phyloP scores from a whole-genome alignment of 2,888 invertebrate species.

The Salticus scenicus region DNA sequence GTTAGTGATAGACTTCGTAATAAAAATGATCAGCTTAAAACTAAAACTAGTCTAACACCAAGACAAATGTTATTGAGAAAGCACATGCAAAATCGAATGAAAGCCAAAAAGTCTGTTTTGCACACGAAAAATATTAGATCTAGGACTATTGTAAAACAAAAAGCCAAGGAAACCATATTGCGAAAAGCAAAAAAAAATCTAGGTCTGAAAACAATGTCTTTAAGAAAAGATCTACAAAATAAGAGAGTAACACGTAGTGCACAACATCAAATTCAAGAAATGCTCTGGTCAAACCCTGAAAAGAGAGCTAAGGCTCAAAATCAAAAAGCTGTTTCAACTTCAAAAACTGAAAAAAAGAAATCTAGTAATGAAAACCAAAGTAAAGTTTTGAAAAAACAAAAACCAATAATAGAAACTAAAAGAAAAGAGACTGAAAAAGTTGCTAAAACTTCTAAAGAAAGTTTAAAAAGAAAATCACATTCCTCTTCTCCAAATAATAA shows the following conservation, averaged over 20 bases:
- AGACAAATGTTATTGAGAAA: constrained; percentile 53
- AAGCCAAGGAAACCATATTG: constrained; percentile 32
- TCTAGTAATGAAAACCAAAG: constrained; percentile 5
- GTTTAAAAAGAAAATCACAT: constrained; percentile 24
- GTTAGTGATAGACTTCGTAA: constrained; percentile 20
- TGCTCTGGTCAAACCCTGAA: constrained; percentile 61
- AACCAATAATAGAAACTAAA: constrained; percentile 16
- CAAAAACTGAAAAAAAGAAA: constrained; percentile 31
- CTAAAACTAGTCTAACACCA: constrained; percentile 15
- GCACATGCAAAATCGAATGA: constrained; percentile 48
- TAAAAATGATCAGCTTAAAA: not conserved
- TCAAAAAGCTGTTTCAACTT: constrained; percentile 6
- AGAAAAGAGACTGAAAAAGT: constrained; percentile 19
- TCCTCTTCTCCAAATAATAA: not conserved
- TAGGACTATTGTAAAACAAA: constrained; percentile 27
- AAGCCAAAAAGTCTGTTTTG: constrained; percentile 47
- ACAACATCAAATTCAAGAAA: constrained; percentile 56
- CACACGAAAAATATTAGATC: constrained; percentile 48
- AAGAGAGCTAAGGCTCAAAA: constrained; percentile 18
- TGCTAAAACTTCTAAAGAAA: not conserved
- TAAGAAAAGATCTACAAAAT: constrained; percentile 58
- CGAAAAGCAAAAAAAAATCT: constrained; percentile 43
- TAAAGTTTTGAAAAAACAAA: constrained; percentile 13
- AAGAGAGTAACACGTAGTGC: constrained; percentile 65
- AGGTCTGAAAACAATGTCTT: constrained; percentile 58